Evolutionary conservation across 2,888 invertebrate species (phyloP).

Genomic region (Acleris holmiana): DNA sequence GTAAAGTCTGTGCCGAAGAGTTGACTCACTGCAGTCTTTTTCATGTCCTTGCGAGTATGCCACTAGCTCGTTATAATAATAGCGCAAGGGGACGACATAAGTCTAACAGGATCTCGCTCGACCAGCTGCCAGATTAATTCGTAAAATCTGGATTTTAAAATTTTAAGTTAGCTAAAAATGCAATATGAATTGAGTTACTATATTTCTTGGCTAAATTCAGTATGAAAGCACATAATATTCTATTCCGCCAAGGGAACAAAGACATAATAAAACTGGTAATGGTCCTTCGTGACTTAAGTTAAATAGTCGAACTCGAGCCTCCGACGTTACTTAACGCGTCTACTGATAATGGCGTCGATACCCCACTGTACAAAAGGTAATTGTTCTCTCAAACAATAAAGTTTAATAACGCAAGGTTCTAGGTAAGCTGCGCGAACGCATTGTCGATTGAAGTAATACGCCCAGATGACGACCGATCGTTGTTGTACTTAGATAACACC

Average conservation of each 20-base stretch:
- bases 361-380: constrained; percentile 79
- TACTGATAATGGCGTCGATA: constrained; percentile 75
- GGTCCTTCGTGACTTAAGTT: constrained; percentile 53
- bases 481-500: constrained; percentile 42
- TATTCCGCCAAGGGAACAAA: constrained; percentile 57
- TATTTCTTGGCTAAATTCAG: neutral
- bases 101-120: too few species aligned
- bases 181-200: too few species aligned
- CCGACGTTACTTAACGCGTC: constrained; percentile 70
- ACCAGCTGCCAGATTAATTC: too few species aligned
- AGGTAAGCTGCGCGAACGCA: constrained; percentile 68
- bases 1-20: too few species aligned
- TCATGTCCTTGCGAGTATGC: too few species aligned
- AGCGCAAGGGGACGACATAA: too few species aligned
- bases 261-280: constrained; percentile 63
- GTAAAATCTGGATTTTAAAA: too few species aligned
- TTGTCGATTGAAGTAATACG: constrained; percentile 53
- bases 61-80: too few species aligned
- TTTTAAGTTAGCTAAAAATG: too few species aligned
- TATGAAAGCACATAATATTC: constrained; percentile 24
- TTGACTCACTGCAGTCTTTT: too few species aligned
- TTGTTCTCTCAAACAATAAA: constrained; percentile 82
- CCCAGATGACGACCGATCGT: constrained; percentile 52
- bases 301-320: constrained; percentile 72
- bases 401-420: constrained; percentile 77